These are phyloP conservation scores for Rhinoraja longicauda DNA, from an alignment of 2,797 vertebrate species.

Conservation along the genomic window DNA sequence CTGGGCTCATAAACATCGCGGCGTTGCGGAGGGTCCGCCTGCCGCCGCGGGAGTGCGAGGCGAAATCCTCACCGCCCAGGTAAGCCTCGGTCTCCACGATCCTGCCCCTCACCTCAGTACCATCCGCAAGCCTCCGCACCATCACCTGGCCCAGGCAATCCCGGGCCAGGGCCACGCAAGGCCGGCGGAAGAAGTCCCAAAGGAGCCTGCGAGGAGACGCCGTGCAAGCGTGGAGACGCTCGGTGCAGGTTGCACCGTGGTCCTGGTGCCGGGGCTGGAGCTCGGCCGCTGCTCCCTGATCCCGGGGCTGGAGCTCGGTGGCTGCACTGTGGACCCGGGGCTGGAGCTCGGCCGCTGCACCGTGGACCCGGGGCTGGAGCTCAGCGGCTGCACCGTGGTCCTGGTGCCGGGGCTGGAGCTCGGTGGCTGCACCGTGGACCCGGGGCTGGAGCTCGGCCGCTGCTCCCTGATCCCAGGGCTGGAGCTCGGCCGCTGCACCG, in stretches of 20 bases:
- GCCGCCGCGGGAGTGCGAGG: slow-evolving; percentile 87
- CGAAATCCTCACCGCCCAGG: slow-evolving; percentile 66
- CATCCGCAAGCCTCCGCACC: slow-evolving; percentile 69
- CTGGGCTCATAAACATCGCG: slow-evolving; percentile 92
- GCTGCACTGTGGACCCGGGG: too few species aligned
- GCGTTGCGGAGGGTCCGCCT: slow-evolving; percentile 77
- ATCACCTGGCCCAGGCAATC: slow-evolving; percentile 62
- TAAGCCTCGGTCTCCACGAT: slow-evolving; percentile 40
- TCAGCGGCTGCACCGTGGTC: background rate
- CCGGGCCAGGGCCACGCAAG: slow-evolving; percentile 15
- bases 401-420: background rate
- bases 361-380: background rate
- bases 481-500: background rate
- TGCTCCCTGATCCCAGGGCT: too few species aligned
- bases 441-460: too few species aligned
- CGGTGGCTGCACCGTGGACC: background rate
- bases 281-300: background rate
- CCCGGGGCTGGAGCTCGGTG: too few species aligned
- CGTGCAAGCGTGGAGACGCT: background rate
- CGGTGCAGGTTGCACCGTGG: background rate
- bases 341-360: background rate
- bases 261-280: background rate
- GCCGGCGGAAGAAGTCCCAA: background rate
- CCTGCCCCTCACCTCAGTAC: slow-evolving; percentile 46
- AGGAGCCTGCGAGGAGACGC: background rate